Percentiles rank a stretch among this genome's conserved stretches.
Evolutionary conservation across 2,888 invertebrate species (phyloP).

Genomic region (Siphlonurus alternatus): DNA sequence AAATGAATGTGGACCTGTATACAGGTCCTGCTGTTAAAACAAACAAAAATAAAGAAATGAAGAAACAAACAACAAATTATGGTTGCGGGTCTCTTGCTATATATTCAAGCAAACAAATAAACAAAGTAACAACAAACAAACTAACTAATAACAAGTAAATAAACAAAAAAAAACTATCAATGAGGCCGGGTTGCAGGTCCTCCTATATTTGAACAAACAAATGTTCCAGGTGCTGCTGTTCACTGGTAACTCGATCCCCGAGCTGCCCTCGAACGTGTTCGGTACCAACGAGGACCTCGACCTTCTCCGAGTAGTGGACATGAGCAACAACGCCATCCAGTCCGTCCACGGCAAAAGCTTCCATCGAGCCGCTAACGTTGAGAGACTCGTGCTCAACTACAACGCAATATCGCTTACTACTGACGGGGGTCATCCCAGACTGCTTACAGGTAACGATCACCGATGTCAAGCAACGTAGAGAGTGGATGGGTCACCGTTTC

Average conservation of each 20-base stretch:
- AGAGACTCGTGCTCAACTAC: slow-evolving; percentile 49
- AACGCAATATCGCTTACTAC: slow-evolving; percentile 40
- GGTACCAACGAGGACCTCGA: slow-evolving; percentile 28
- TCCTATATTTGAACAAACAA: no score
- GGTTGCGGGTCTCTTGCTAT: no score
- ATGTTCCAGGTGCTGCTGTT: slow-evolving; percentile 42
- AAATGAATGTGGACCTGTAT: no score
- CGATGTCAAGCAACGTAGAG: slow-evolving; percentile 26
- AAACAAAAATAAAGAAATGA: no score
- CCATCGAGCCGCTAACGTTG: slow-evolving; percentile 51
- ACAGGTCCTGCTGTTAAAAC: no score
- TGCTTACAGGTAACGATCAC: slow-evolving; percentile 39
- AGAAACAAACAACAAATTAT: no score
- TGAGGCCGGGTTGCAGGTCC: no score
- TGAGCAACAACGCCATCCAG: slow-evolving; percentile 52
- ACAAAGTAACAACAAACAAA: no score
- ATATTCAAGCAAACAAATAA: no score
- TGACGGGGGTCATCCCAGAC: slow-evolving; percentile 25
- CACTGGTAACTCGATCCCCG: slow-evolving; percentile 46
- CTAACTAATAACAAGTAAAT: no score
- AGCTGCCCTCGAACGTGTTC: slow-evolving; percentile 52
- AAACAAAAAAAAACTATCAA: no score
- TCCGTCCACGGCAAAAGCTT: slow-evolving; percentile 57
- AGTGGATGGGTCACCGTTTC: slow-evolving; percentile 44
- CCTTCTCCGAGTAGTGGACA: slow-evolving; percentile 45